Conservation (phyloP, 2,797 vertebrate species). For the Cottoperca gobio region DNA sequence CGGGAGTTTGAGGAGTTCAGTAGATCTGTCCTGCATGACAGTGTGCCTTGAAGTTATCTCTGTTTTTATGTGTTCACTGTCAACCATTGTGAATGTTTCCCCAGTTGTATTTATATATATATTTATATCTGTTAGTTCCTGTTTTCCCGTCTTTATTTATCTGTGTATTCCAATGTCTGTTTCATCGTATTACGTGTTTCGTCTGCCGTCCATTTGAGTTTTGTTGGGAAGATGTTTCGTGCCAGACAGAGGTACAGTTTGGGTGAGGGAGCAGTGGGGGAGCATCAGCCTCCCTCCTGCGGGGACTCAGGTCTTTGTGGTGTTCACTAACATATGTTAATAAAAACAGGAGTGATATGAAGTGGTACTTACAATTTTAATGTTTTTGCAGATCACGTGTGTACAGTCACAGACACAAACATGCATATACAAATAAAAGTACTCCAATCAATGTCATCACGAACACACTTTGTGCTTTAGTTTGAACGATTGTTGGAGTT, state of each 20-base stretch:
- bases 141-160: conserved; percentile 33
- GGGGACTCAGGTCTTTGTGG: conserved; percentile 40
- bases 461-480: background rate
- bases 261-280: conserved; percentile 14
- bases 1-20: conserved; percentile 76
- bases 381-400: background rate
- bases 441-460: background rate
- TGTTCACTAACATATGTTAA: conserved; percentile 65
- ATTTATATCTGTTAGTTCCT: conserved; percentile 9
- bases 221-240: conserved; percentile 28
- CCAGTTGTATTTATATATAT: conserved; percentile 3
- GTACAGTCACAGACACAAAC: background rate
- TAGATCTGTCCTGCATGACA: conserved; percentile 85
- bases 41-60: conserved; percentile 26
- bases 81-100: conserved; percentile 20
- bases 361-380: background rate
- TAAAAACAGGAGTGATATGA: conserved; percentile 30
- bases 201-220: conserved; percentile 6
- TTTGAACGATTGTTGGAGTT: background rate
- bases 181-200: conserved; percentile 44
- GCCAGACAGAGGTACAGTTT: conserved; percentile 20
- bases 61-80: conserved; percentile 40
- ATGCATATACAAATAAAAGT: background rate
- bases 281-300: conserved; percentile 11
- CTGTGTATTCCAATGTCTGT: conserved; percentile 31